Percentiles rank a stretch among this genome's conserved stretches.
Evolutionary conservation across 2,797 vertebrate species (phyloP).

Genomic region (Artibeus jamaicensis): DNA sequence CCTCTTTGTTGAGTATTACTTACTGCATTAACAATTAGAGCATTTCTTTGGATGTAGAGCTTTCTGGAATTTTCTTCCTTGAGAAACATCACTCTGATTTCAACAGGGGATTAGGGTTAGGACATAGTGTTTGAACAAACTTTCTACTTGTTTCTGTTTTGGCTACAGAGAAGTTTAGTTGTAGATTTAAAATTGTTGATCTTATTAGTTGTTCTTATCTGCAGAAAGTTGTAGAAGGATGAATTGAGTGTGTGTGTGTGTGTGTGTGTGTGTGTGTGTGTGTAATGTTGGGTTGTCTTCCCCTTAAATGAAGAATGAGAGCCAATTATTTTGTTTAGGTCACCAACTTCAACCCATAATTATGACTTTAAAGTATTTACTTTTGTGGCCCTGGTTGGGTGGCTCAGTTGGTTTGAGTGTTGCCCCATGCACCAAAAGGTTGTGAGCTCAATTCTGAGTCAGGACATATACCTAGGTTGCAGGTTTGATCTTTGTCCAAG

Average conservation of each 20-base stretch:
- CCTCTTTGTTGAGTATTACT: neutral
- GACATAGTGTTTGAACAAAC: neutral
- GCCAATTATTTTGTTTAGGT: neutral
- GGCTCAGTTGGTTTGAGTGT: neutral
- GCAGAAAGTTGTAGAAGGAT: neutral
- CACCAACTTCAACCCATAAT: neutral
- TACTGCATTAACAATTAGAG: neutral
- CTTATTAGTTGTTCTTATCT: neutral
- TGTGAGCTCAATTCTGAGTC: neutral
- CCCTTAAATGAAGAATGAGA: neutral
- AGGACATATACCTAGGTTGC: neutral
- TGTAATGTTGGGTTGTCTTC: neutral
- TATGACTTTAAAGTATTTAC: slow-evolving; percentile 12
- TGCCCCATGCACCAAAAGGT: neutral
- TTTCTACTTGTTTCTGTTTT: neutral
- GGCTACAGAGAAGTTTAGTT: neutral
- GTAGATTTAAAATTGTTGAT: neutral
- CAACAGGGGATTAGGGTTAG: neutral
- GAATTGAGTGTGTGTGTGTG: neutral
- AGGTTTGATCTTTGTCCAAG: neutral
- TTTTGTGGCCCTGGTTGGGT: neutral
- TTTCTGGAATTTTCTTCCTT: neutral
- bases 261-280: neutral
- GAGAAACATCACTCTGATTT: neutral
- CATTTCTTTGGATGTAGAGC: neutral